A percentile compares a stretch with the other conserved stretches of the same genome.
Evolutionary conservation across 1,140 invertebrate species (phyloP).

Genomic region (Acromyrmex echinatior): DNA sequence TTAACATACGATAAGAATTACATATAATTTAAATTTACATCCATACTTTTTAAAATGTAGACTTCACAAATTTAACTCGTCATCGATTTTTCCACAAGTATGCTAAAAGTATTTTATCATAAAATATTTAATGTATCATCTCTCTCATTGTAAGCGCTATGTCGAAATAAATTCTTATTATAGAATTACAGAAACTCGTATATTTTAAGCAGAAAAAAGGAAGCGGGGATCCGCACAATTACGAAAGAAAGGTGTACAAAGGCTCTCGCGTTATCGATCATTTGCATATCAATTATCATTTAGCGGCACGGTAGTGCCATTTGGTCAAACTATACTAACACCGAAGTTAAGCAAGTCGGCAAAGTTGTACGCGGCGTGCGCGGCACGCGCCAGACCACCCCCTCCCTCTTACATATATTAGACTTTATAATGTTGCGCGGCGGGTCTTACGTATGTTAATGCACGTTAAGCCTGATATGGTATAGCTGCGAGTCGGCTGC

Average conservation of each 20-base stretch:
- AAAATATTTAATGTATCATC: background rate
- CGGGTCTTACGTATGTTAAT: constrained; percentile 78
- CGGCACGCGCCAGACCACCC: constrained; percentile 69
- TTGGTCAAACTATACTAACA: constrained; percentile 67
- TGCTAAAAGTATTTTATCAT: background rate
- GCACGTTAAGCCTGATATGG: constrained; percentile 77
- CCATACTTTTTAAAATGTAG: too few relatives aligned
- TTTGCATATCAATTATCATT: constrained; percentile 56
- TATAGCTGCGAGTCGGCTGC: constrained; percentile 35
- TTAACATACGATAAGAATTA: too few relatives aligned
- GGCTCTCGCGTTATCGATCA: background rate
- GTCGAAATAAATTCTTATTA: background rate
- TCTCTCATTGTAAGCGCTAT: too few relatives aligned
- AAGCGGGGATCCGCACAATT: background rate
- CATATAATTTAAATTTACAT: too few relatives aligned
- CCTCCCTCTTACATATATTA: constrained; percentile 64
- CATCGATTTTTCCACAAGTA: background rate
- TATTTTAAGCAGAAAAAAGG: background rate
- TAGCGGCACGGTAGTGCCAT: constrained; percentile 45
- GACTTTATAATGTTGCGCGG: constrained; percentile 75
- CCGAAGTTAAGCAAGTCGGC: constrained; percentile 58
- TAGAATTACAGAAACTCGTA: background rate
- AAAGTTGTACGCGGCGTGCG: constrained; percentile 62
- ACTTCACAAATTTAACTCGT: background rate
- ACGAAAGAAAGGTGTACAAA: background rate